Percentiles rank a stretch among this genome's conserved stretches.
phyloP scores from a whole-genome alignment of 1,140 invertebrate species.

The Lepeophtheirus salmonis region DNA sequence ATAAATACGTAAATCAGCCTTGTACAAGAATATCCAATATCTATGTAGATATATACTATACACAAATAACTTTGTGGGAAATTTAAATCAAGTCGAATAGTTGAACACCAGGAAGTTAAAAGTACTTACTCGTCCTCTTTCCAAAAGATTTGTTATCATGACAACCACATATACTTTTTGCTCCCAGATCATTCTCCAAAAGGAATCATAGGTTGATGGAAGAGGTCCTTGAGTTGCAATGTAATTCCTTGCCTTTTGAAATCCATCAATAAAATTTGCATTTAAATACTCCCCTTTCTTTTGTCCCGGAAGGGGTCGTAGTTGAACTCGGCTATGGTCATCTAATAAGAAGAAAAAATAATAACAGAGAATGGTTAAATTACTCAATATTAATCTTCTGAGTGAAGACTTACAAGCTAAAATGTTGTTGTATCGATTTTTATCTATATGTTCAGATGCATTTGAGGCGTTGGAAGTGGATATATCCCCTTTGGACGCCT shows the following conservation, averaged over 20 bases:
- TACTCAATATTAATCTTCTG: too few relatives aligned
- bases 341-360: slow-evolving; percentile 35
- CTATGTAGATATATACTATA: too few relatives aligned
- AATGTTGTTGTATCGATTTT: slow-evolving; percentile 88
- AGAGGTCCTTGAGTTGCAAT: slow-evolving; percentile 84
- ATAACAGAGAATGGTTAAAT: too few relatives aligned
- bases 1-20: too few relatives aligned
- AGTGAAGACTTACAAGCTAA: slow-evolving; percentile 32
- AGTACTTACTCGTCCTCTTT: slow-evolving; percentile 52
- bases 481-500: background rate
- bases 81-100: too few relatives aligned
- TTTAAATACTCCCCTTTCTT: slow-evolving; percentile 79
- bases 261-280: slow-evolving; percentile 90
- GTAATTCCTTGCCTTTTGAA: slow-evolving; percentile 67
- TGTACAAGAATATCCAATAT: too few relatives aligned
- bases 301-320: slow-evolving; percentile 50
- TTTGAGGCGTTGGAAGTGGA: slow-evolving; percentile 21
- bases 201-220: slow-evolving; percentile 80
- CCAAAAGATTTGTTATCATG: slow-evolving; percentile 91
- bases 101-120: background rate
- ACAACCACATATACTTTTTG: slow-evolving; percentile 80
- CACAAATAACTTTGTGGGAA: too few relatives aligned
- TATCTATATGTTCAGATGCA: slow-evolving; percentile 58
- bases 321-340: slow-evolving; percentile 73
- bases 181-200: slow-evolving; percentile 97